These are phyloP conservation scores for Ploceus nigricollis DNA, from an alignment of 2,113 vertebrate species.

Conservation along the genomic window DNA sequence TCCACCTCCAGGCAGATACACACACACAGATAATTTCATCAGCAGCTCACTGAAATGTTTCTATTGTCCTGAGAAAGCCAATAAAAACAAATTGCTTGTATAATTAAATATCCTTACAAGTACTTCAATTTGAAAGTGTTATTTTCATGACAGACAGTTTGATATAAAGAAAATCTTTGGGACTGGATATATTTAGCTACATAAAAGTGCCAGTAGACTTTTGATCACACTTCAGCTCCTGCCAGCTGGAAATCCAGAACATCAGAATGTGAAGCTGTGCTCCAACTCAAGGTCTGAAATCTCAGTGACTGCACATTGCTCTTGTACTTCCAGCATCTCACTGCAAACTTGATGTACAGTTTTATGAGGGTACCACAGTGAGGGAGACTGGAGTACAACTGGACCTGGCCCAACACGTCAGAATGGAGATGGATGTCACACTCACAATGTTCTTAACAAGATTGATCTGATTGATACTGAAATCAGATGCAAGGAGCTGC, in stretches of 20 bases:
- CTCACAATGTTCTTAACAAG: neutral
- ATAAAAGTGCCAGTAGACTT: constrained; percentile 18
- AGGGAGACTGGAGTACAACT: neutral
- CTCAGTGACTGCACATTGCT: neutral
- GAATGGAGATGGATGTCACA: neutral
- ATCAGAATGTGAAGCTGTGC: neutral
- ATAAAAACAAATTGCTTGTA: neutral
- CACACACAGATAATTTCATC: neutral
- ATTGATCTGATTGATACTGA: neutral
- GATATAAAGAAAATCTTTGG: constrained; percentile 3
- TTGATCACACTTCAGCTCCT: constrained; percentile 27
- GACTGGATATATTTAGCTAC: constrained; percentile 37
- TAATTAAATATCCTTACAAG: neutral
- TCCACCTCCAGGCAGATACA: neutral
- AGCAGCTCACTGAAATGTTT: neutral
- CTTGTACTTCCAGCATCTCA: neutral
- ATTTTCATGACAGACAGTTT: neutral
- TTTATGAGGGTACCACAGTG: neutral
- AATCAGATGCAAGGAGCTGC: neutral
- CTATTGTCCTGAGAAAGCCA: neutral
- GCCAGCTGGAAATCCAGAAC: constrained; percentile 49
- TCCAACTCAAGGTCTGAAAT: neutral
- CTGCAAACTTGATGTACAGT: neutral
- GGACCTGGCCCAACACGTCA: neutral
- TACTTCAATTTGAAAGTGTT: neutral